These are phyloP conservation scores for Zootermopsis nevadensis DNA, from an alignment of 2,888 invertebrate species.

Conservation along the genomic window DNA sequence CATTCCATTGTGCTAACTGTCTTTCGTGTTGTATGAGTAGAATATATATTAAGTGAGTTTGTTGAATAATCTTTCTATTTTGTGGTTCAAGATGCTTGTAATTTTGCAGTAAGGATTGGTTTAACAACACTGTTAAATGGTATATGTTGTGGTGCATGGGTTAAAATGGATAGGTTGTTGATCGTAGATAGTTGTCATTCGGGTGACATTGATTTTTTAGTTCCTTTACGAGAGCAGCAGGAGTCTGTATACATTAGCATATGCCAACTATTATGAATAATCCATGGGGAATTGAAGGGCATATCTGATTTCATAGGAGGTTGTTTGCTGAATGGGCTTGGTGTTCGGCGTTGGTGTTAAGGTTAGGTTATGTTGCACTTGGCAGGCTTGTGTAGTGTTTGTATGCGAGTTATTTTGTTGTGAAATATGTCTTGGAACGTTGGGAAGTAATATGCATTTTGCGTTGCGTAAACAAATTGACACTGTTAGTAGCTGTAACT, in stretches of 20 bases:
- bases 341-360: background rate
- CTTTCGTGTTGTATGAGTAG: background rate
- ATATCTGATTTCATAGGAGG: background rate
- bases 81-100: background rate
- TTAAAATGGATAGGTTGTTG: background rate
- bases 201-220: slow-evolving; percentile 24
- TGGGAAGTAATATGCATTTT: too few relatives aligned
- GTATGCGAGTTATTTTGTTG: too few relatives aligned
- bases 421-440: too few relatives aligned
- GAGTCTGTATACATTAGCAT: slow-evolving; percentile 1
- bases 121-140: background rate
- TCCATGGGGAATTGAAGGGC: background rate
- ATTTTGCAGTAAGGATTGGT: background rate
- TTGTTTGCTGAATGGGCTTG: background rate
- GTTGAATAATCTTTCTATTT: background rate
- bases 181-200: slow-evolving; percentile 1
- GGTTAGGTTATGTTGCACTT: slow-evolving; percentile 11
- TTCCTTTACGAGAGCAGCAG: slow-evolving; percentile 15
- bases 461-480: too few relatives aligned
- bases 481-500: too few relatives aligned
- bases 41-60: background rate
- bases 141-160: background rate
- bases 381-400: too few relatives aligned
- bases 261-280: background rate
- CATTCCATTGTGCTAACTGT: background rate